These are phyloP conservation scores for Ophion costatus DNA, from an alignment of 2,888 invertebrate genomes.

Conservation along the genomic window DNA sequence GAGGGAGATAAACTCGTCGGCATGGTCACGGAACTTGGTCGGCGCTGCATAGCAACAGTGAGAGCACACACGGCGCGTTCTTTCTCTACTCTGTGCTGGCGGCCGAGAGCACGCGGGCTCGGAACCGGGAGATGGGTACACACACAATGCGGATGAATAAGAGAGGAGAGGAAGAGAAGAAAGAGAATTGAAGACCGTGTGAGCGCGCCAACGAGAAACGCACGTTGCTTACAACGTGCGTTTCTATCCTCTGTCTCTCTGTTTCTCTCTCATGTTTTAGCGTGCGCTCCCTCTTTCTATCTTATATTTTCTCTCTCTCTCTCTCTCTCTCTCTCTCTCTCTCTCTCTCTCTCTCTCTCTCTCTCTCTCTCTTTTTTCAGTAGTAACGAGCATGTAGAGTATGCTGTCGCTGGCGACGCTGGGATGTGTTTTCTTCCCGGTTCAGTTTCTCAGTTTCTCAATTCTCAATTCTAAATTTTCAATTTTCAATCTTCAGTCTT, in stretches of 20 bases:
- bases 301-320: background rate
- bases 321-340: background rate
- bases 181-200: conserved; percentile 60
- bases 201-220: conserved; percentile 62
- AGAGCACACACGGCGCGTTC: background rate
- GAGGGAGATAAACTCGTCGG: background rate
- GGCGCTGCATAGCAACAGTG: conserved; percentile 61
- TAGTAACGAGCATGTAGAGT: too few relatives aligned
- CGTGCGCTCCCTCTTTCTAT: too few relatives aligned
- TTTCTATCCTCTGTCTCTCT: background rate
- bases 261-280: background rate
- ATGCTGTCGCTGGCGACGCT: too few relatives aligned
- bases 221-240: conserved; percentile 52
- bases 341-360: background rate
- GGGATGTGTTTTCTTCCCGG: too few relatives aligned
- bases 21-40: conserved; percentile 50
- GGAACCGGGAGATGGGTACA: conserved; percentile 57
- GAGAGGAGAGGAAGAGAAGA: conserved; percentile 52
- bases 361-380: too few relatives aligned
- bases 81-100: background rate
- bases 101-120: conserved; percentile 10
- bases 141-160: conserved; percentile 53
- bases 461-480: too few relatives aligned
- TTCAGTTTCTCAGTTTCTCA: too few relatives aligned
- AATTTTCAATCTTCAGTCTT: too few relatives aligned